phyloP scores from a whole-genome alignment of 2,113 vertebrate species.

The Engystomops pustulosus region DNA sequence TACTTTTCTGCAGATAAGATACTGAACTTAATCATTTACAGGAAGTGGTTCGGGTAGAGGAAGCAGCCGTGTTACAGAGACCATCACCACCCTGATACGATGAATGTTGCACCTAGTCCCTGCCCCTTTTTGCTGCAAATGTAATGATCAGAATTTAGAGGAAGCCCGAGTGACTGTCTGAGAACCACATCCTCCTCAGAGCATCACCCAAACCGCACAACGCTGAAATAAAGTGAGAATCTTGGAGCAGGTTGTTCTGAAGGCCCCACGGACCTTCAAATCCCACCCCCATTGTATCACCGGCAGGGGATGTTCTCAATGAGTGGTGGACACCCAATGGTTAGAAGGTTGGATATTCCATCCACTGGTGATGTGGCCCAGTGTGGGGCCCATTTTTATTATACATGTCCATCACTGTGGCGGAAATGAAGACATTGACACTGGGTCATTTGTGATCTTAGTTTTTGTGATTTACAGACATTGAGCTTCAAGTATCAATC shows the following conservation, averaged over 20 bases:
- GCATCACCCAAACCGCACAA: conserved; percentile 71
- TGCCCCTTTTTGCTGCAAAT: conserved; percentile 28
- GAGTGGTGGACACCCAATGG: too few relatives aligned
- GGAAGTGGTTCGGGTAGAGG: conserved; percentile 52
- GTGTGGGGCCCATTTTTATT: too few relatives aligned
- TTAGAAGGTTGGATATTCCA: too few relatives aligned
- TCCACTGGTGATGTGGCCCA: too few relatives aligned
- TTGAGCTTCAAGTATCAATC: conserved; percentile 33
- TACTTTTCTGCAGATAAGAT: background rate
- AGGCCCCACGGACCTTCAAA: too few relatives aligned
- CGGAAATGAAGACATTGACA: background rate
- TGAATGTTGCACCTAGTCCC: background rate
- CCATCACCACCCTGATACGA: conserved; percentile 32
- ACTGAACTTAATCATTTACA: background rate
- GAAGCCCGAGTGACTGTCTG: conserved; percentile 62
- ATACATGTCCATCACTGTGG: too few relatives aligned
- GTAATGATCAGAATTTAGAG: conserved; percentile 55
- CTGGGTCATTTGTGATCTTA: background rate
- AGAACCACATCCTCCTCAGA: conserved; percentile 71
- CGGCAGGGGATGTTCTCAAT: too few relatives aligned
- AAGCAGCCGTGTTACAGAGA: conserved; percentile 45
- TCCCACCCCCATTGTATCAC: background rate
- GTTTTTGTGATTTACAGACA: conserved; percentile 35
- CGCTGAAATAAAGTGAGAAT: background rate
- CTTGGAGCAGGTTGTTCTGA: background rate